Evolutionary conservation across 2,113 vertebrate species (phyloP).

Genomic region (Tenrec ecaudatus): DNA sequence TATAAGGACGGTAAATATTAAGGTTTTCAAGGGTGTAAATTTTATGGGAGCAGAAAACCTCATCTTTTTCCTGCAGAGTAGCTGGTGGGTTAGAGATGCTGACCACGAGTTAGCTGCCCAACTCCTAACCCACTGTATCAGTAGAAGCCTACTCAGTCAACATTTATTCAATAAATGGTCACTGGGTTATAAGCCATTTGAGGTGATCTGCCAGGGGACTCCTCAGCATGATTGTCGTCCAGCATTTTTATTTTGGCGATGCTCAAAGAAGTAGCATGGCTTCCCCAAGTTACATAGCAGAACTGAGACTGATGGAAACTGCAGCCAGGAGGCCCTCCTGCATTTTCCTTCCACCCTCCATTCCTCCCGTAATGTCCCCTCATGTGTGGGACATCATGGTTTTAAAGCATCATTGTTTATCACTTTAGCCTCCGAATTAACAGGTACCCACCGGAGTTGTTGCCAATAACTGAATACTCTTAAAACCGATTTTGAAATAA

Average conservation of each 20-base stretch:
- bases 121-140: too few species aligned
- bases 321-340: background rate
- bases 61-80: too few species aligned
- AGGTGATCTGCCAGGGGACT: background rate
- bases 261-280: background rate
- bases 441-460: background rate
- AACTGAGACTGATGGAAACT: background rate
- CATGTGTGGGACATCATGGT: background rate
- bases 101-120: too few species aligned
- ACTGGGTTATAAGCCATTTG: background rate
- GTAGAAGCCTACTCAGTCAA: background rate
- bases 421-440: background rate
- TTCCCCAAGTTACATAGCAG: background rate
- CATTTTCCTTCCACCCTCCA: background rate
- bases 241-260: background rate
- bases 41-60: too few species aligned
- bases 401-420: constrained; percentile 10
- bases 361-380: background rate
- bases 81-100: too few species aligned
- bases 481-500: constrained; percentile 12
- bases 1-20: too few species aligned
- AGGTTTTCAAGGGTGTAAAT: too few species aligned
- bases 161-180: background rate
- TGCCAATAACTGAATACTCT: background rate
- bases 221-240: rapidly evolving